Percentiles rank a stretch among this genome's conserved stretches.
phyloP scores from a whole-genome alignment of 2,888 invertebrate species.

The Yponomeuta plumbellus region DNA sequence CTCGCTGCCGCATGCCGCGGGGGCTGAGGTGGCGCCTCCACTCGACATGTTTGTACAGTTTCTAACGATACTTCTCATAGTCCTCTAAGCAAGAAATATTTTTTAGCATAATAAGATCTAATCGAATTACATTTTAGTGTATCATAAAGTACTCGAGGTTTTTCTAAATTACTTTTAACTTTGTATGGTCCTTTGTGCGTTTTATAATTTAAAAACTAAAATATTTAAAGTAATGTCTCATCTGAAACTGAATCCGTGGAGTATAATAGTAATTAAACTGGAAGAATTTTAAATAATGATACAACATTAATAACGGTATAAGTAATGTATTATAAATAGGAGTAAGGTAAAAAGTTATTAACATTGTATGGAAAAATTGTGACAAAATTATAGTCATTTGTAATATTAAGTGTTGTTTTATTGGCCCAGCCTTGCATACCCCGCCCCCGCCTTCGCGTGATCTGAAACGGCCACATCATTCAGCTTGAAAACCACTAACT shows the following conservation, averaged over 20 bases:
- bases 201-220: conserved; percentile 42
- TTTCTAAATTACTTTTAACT: conserved; percentile 59
- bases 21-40: conserved; percentile 17
- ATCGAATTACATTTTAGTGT: conserved; percentile 75
- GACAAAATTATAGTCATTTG: conserved; percentile 79
- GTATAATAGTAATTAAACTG: conserved; percentile 56
- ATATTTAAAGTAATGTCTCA: conserved; percentile 41
- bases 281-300: conserved; percentile 71
- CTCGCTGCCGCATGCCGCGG: neutral
- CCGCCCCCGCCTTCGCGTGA: neutral
- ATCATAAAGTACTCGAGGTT: conserved; percentile 60
- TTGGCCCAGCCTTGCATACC: conserved; percentile 29
- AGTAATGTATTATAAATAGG: conserved; percentile 76
- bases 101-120: conserved; percentile 72
- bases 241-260: conserved; percentile 62
- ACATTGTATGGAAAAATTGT: conserved; percentile 78
- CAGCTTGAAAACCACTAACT: neutral
- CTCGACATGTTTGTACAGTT: conserved; percentile 73
- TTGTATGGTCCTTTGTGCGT: conserved; percentile 55
- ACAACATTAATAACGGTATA: conserved; percentile 68
- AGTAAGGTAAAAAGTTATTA: conserved; percentile 76
- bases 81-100: conserved; percentile 70
- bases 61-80: conserved; percentile 73
- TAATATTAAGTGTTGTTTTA: conserved; percentile 74
- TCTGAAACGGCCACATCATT: neutral